Conservation (phyloP, 2,113 vertebrate genomes). For the Neofelis nebulosa region DNA sequence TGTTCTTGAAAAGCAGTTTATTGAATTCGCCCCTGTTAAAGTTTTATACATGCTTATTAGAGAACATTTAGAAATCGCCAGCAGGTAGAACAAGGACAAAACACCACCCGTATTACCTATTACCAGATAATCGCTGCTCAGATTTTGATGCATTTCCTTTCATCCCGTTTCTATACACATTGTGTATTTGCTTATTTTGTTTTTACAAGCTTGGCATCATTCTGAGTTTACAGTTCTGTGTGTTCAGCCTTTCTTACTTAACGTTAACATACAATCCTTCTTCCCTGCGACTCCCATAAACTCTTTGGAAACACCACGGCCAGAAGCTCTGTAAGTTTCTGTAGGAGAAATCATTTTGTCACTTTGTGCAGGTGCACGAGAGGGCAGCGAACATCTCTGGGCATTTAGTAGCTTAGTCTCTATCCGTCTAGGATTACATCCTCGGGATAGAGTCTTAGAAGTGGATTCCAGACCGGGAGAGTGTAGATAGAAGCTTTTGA, state of each 20-base stretch:
- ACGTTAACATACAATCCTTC: not conserved
- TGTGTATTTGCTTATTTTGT: not conserved
- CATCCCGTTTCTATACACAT: not conserved
- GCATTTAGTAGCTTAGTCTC: not conserved
- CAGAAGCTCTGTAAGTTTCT: not conserved
- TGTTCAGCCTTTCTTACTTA: not conserved
- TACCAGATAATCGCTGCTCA: not conserved
- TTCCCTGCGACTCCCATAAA: not conserved
- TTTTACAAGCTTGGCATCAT: not conserved
- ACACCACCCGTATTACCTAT: not conserved
- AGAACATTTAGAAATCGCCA: not conserved
- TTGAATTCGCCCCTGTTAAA: not conserved
- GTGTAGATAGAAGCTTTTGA: not conserved
- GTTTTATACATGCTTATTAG: not conserved
- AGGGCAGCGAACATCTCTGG: not conserved
- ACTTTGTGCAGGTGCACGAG: accelerated
- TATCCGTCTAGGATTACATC: not conserved
- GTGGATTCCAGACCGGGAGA: not conserved
- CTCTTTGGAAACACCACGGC: not conserved
- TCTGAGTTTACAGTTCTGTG: not conserved
- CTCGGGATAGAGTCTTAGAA: not conserved
- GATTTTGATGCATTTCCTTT: not conserved
- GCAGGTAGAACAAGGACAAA: not conserved
- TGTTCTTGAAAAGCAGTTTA: not conserved
- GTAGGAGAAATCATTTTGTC: not conserved